Evolutionary conservation across 2,113 vertebrate species (phyloP).

Genomic region (Mormyrus lacerda): DNA sequence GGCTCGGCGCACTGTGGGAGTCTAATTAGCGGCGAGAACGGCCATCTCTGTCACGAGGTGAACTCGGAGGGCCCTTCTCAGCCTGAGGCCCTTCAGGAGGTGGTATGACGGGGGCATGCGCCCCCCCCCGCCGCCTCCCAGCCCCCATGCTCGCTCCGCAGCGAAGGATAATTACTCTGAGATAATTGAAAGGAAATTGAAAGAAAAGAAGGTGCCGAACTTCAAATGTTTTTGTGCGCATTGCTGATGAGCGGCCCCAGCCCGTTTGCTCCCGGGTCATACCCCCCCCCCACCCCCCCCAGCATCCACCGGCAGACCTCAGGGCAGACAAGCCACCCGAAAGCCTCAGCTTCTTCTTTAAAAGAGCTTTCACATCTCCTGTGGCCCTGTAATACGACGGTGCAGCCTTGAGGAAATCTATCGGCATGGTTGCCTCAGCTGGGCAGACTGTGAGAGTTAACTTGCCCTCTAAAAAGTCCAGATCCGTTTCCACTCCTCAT

Average conservation of each 20-base stretch:
- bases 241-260: background rate
- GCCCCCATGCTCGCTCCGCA: background rate
- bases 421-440: background rate
- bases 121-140: conserved; percentile 14
- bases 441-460: background rate
- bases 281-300: background rate
- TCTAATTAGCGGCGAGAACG: conserved; percentile 48
- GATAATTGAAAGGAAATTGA: conserved; percentile 27
- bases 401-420: background rate
- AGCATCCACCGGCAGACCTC: background rate
- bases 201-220: conserved; percentile 37
- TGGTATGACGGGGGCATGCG: conserved; percentile 47
- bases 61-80: conserved; percentile 40
- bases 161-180: conserved; percentile 28
- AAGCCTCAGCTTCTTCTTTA: background rate
- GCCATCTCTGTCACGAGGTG: conserved; percentile 46
- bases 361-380: background rate
- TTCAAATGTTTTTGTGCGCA: conserved; percentile 31
- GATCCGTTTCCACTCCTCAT: background rate
- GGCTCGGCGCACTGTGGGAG: conserved; percentile 41
- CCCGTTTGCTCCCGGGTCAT: background rate
- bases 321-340: background rate
- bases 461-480: conserved; percentile 8
- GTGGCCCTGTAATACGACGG: background rate
- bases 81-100: conserved; percentile 46